phyloP scores from a whole-genome alignment of 2,797 vertebrate genomes.

The Telmatherina bonti region DNA sequence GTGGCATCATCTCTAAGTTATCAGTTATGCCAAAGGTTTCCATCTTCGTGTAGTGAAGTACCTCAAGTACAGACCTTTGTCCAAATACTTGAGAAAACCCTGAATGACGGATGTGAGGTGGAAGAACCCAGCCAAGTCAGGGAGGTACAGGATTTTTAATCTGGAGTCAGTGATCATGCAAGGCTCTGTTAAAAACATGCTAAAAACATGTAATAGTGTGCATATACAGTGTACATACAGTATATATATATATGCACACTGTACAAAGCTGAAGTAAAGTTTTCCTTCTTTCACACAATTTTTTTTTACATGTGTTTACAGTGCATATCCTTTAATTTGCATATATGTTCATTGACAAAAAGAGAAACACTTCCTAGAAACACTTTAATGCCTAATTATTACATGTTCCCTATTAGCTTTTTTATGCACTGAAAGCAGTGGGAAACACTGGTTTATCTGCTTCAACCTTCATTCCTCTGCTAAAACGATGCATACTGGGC shows the following conservation, averaged over 20 bases:
- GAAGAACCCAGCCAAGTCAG: constrained; percentile 39
- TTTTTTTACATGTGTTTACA: no score
- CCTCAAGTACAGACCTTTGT: constrained; percentile 82
- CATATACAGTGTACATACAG: no score
- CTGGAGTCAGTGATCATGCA: background rate
- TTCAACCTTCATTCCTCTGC: constrained; percentile 67
- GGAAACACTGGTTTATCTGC: constrained; percentile 85
- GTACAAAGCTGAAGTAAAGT: no score
- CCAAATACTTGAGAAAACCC: constrained; percentile 72
- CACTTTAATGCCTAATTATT: background rate
- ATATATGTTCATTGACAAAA: no score
- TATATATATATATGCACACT: no score
- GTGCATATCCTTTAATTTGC: no score
- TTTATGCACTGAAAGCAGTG: constrained; percentile 85
- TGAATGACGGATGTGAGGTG: constrained; percentile 75
- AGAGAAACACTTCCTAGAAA: no score
- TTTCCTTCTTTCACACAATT: no score
- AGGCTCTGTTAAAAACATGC: no score
- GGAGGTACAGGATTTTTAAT: constrained; percentile 61
- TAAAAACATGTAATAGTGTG: no score
- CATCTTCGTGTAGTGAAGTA: constrained; percentile 71
- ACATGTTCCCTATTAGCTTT: constrained; percentile 72
- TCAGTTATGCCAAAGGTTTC: constrained; percentile 80
- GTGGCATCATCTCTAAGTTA: constrained; percentile 84
- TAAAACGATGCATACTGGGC: constrained; percentile 77